Conservation (phyloP, 2,888 invertebrate species). For the Cryptus viduatorius region DNA sequence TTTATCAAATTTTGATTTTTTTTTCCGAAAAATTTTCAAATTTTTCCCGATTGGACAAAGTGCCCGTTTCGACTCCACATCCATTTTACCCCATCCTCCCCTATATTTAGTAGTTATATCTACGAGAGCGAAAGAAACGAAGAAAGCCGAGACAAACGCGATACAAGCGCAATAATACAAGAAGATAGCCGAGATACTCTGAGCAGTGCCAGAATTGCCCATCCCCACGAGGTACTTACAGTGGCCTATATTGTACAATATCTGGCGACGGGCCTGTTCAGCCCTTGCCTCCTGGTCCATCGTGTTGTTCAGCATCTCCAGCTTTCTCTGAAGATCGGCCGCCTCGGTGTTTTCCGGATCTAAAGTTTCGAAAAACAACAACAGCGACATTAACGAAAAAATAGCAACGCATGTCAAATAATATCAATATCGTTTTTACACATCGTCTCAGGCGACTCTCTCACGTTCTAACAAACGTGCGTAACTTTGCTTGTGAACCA, state of each 20-base stretch:
- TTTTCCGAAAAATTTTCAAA: no score
- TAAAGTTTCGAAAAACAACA: conserved; percentile 84
- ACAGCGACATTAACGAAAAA: neutral
- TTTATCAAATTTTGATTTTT: no score
- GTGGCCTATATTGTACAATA: conserved; percentile 92
- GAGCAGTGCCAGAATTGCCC: conserved; percentile 26
- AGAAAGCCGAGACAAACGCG: conserved; percentile 34
- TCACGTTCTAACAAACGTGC: conserved; percentile 68
- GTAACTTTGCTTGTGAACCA: conserved; percentile 52
- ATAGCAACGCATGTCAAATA: neutral
- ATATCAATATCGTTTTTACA: conserved; percentile 20
- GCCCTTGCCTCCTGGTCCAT: conserved; percentile 94
- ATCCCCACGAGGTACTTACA: conserved; percentile 88
- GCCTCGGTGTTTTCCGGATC: conserved; percentile 95
- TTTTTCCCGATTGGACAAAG: no score
- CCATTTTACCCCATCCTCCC: no score
- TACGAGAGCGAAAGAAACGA: conserved; percentile 1
- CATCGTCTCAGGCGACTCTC: conserved; percentile 46
- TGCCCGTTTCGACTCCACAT: no score
- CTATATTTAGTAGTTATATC: neutral
- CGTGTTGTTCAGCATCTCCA: conserved; percentile 95
- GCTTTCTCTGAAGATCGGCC: conserved; percentile 94
- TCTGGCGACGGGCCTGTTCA: conserved; percentile 91
- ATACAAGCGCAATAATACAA: conserved; percentile 27
- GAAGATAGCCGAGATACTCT: conserved; percentile 22